Conservation (phyloP, 2,113 vertebrate species). For the Hemicordylus capensis region DNA sequence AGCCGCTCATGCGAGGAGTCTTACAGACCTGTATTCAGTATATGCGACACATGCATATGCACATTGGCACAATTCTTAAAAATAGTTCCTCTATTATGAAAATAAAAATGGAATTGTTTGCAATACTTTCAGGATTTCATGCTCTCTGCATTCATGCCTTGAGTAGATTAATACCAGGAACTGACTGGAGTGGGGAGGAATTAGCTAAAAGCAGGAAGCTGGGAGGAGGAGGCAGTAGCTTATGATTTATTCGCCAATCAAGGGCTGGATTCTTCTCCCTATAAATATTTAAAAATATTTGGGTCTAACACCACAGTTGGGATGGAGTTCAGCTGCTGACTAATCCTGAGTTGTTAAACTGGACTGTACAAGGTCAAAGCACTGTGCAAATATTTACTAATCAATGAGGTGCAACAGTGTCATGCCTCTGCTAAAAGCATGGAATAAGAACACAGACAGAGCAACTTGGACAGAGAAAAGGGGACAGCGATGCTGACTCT, state of each 20-base stretch:
- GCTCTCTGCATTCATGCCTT: not conserved
- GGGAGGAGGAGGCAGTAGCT: not conserved
- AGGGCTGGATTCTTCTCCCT: constrained; percentile 17
- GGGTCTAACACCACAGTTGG: constrained; percentile 21
- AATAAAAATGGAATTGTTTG: not conserved
- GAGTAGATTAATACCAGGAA: not conserved
- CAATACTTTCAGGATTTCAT: not conserved
- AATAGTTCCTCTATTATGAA: not conserved
- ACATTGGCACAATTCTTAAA: not conserved
- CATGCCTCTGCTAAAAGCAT: constrained; percentile 1
- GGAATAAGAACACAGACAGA: not conserved
- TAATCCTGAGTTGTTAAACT: constrained; percentile 23
- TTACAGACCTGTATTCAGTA: too few relatives aligned
- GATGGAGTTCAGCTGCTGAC: constrained; percentile 29
- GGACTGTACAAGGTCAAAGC: constrained; percentile 20
- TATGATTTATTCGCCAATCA: constrained; percentile 22
- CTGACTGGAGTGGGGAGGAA: not conserved
- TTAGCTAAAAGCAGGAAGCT: not conserved
- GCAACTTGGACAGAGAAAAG: not conserved
- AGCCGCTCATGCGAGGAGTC: too few relatives aligned
- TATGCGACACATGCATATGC: too few relatives aligned
- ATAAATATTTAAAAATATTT: constrained; percentile 44
- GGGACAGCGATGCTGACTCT: not conserved
- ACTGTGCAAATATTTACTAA: constrained; percentile 33
- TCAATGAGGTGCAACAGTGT: constrained; percentile 26